A percentile compares a stretch with the other conserved stretches of the same genome.
Evolutionary conservation across 2,888 invertebrate species (phyloP).

Genomic region (Lepidocyrtinus sp.): DNA sequence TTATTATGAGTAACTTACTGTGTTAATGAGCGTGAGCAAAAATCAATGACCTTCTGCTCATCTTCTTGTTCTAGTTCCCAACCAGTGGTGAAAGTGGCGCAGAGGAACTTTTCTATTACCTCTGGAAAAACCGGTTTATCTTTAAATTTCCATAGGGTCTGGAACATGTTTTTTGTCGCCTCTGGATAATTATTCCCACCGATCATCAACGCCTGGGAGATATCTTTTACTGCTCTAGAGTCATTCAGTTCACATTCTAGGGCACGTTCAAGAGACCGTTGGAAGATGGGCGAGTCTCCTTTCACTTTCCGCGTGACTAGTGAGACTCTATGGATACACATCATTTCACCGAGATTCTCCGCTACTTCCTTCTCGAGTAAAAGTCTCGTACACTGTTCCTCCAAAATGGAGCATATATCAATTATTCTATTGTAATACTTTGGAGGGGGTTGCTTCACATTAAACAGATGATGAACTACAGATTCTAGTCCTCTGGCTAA

Average conservation of each 20-base stretch:
- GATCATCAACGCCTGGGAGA: conserved; percentile 25
- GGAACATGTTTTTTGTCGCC: conserved; percentile 28
- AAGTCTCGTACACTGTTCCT: conserved; percentile 47
- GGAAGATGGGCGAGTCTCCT: conserved; percentile 56
- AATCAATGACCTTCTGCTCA: conserved; percentile 72
- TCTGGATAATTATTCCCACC: conserved; percentile 53
- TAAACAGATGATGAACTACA: conserved; percentile 31
- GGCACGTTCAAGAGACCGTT: conserved; percentile 27
- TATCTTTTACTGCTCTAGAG: conserved; percentile 49
- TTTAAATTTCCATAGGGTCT: conserved; percentile 42
- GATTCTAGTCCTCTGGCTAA: conserved; percentile 51
- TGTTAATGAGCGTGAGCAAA: conserved; percentile 73
- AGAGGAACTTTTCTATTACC: conserved; percentile 57
- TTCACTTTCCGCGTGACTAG: conserved; percentile 47
- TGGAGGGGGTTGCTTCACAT: neutral
- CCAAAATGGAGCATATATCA: conserved; percentile 56
- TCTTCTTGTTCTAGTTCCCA: conserved; percentile 62
- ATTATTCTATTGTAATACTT: conserved; percentile 59
- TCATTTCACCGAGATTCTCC: conserved; percentile 27
- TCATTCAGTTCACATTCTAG: conserved; percentile 32
- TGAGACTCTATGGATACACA: conserved; percentile 37
- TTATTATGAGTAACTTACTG: conserved; percentile 73
- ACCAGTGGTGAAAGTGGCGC: conserved; percentile 33
- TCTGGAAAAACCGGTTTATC: conserved; percentile 38
- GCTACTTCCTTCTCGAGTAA: conserved; percentile 22